Percentiles rank a stretch among this genome's conserved stretches.
phyloP scores from a whole-genome alignment of 2,888 invertebrate species.

The Trichacis sp. region DNA sequence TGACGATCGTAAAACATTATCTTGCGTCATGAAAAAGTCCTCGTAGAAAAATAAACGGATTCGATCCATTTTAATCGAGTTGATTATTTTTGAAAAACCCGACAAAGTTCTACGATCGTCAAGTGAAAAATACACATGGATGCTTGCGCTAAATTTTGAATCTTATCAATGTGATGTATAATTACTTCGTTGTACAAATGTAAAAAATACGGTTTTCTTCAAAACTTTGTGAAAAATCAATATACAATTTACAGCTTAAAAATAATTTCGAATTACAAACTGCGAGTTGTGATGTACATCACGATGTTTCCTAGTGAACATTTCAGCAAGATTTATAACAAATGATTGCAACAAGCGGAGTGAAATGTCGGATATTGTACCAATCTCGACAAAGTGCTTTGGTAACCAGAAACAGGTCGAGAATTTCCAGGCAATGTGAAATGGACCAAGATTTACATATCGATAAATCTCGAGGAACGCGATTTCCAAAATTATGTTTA shows the following conservation, averaged over 20 bases:
- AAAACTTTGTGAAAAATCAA: slow-evolving; percentile 8
- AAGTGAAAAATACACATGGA: slow-evolving; percentile 12
- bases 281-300: slow-evolving; percentile 29
- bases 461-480: slow-evolving; percentile 27
- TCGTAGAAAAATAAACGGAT: background rate
- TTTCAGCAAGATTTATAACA: background rate
- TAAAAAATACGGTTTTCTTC: slow-evolving; percentile 21
- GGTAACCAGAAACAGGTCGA: slow-evolving; percentile 27
- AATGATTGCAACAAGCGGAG: slow-evolving; percentile 14
- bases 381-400: slow-evolving; percentile 20
- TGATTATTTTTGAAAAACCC: too few relatives aligned
- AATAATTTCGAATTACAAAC: slow-evolving; percentile 11
- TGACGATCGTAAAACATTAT: slow-evolving; percentile 19
- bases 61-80: background rate
- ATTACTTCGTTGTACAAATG: slow-evolving; percentile 10
- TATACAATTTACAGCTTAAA: background rate
- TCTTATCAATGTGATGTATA: slow-evolving; percentile 11
- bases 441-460: slow-evolving; percentile 23
- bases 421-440: slow-evolving; percentile 17
- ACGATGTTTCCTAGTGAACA: background rate
- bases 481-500: slow-evolving; percentile 1
- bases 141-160: slow-evolving; percentile 31
- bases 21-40: background rate
- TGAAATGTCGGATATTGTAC: background rate
- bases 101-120: slow-evolving; percentile 14